Percentiles rank a stretch among this genome's conserved stretches.
Conservation (phyloP, 30 jellyfish, hydroid and myxozoan genomes). For the Haliclystus octoradiatus region DNA sequence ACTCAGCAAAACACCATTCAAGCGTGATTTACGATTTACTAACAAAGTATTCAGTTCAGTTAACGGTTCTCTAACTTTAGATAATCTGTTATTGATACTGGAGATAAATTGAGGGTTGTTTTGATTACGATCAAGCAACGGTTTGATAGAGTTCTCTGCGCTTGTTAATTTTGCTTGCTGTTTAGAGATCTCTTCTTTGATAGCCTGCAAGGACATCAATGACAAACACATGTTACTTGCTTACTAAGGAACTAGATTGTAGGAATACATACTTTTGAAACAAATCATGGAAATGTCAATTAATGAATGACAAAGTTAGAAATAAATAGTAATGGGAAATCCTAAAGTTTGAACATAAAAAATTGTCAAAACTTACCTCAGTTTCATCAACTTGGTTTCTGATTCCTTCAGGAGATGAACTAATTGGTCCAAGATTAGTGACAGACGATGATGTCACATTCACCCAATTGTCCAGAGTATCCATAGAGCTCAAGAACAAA, state of each 20-base stretch:
- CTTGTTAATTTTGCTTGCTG: constrained; percentile 62
- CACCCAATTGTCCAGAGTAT: constrained; percentile 70
- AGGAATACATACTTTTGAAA: neutral
- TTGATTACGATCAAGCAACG: constrained; percentile 57
- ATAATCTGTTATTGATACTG: constrained; percentile 34
- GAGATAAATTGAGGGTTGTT: constrained; percentile 77
- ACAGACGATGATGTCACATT: constrained; percentile 45
- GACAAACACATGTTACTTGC: neutral
- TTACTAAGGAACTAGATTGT: neutral
- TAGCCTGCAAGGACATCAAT: constrained; percentile 7
- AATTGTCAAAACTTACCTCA: constrained; percentile 17
- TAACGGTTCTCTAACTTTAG: constrained; percentile 56
- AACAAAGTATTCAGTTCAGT: constrained; percentile 32
- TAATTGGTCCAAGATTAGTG: constrained; percentile 31
- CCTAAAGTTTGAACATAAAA: neutral
- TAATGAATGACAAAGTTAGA: neutral
- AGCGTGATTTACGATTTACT: constrained; percentile 35
- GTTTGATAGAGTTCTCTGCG: constrained; percentile 43
- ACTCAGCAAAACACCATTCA: constrained; percentile 39
- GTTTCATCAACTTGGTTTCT: constrained; percentile 53
- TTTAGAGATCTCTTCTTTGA: constrained; percentile 47
- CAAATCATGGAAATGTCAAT: neutral
- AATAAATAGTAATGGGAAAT: neutral
- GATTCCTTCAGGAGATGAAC: constrained; percentile 50
- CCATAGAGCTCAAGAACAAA: constrained; percentile 33